Percentiles rank a stretch among this genome's conserved stretches.
These are phyloP conservation scores for Atta colombica DNA, from an alignment of 1,140 invertebrate genomes.

Conservation along the genomic window DNA sequence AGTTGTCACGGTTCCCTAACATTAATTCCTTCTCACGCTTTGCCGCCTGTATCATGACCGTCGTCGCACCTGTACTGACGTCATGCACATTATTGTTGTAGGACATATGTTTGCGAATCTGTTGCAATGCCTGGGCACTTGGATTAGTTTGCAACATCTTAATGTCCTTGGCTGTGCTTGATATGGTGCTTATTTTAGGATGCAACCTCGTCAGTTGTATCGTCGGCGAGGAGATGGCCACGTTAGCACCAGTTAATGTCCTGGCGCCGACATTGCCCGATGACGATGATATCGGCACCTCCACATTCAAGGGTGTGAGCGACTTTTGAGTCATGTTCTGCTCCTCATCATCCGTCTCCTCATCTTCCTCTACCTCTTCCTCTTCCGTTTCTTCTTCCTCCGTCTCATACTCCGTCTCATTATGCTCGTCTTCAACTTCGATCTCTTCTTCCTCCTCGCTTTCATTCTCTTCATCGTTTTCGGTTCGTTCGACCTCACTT, in stretches of 20 bases:
- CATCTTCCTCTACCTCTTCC: slow-evolving; percentile 63
- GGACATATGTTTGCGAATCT: slow-evolving; percentile 83
- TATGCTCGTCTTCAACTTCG: slow-evolving; percentile 58
- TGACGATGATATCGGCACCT: slow-evolving; percentile 73
- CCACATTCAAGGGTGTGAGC: slow-evolving; percentile 72
- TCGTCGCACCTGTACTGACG: slow-evolving; percentile 77
- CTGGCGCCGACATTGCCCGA: slow-evolving; percentile 43
- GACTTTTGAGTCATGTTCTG: slow-evolving; percentile 56
- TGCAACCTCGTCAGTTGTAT: slow-evolving; percentile 43
- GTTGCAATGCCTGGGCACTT: slow-evolving; percentile 77
- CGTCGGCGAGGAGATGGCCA: background rate
- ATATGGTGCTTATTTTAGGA: slow-evolving; percentile 81
- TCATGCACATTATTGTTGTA: slow-evolving; percentile 85
- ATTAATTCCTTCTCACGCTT: slow-evolving; percentile 82
- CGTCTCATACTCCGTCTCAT: slow-evolving; percentile 32
- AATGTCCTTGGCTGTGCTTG: slow-evolving; percentile 85
- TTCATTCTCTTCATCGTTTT: slow-evolving; percentile 64
- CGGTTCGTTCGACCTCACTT: slow-evolving; percentile 67
- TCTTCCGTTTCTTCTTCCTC: slow-evolving; percentile 69
- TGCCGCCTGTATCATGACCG: slow-evolving; percentile 66
- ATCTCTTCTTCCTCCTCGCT: slow-evolving; percentile 40
- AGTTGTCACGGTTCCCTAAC: slow-evolving; percentile 88
- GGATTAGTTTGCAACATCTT: slow-evolving; percentile 79
- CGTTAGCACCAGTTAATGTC: background rate
- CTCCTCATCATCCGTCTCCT: slow-evolving; percentile 77